phyloP scores from a whole-genome alignment of 2,797 vertebrate species.

The Myripristis murdjan region DNA sequence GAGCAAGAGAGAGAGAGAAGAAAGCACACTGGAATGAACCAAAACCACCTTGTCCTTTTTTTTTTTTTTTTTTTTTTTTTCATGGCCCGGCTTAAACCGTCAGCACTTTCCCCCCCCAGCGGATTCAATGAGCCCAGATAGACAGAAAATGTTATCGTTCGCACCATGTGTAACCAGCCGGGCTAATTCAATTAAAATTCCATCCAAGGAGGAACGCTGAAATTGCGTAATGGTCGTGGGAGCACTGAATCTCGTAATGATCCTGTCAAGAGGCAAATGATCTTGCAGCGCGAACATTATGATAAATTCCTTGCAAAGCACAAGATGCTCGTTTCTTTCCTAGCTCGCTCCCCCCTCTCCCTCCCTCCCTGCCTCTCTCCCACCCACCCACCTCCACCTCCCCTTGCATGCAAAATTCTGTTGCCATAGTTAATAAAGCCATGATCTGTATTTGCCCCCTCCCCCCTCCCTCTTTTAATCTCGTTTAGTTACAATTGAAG shows the following conservation, averaged over 20 bases:
- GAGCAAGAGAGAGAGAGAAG: constrained; percentile 12
- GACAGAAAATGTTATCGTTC: constrained; percentile 85
- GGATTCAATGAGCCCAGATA: constrained; percentile 79
- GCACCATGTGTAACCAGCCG: constrained; percentile 83
- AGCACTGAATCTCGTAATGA: constrained; percentile 85
- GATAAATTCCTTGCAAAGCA: constrained; percentile 80
- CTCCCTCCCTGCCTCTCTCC: neutral
- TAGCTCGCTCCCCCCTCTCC: neutral
- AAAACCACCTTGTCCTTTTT: constrained; percentile 53
- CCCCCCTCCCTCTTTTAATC: constrained; percentile 57
- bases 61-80: constrained; percentile 39
- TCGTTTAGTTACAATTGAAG: constrained; percentile 69
- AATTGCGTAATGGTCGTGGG: constrained; percentile 82
- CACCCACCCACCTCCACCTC: constrained; percentile 30
- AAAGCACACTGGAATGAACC: constrained; percentile 40
- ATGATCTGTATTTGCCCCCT: constrained; percentile 64
- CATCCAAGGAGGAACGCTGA: constrained; percentile 82
- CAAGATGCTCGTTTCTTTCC: constrained; percentile 61
- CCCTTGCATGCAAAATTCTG: constrained; percentile 61
- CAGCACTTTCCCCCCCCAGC: constrained; percentile 51
- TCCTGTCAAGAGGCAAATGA: constrained; percentile 85
- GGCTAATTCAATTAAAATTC: constrained; percentile 87
- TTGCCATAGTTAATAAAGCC: constrained; percentile 77
- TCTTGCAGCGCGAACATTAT: constrained; percentile 77
- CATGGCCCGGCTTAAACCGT: constrained; percentile 54